phyloP scores from a whole-genome alignment of 2,113 vertebrate species.

The Coptodon rendalli region DNA sequence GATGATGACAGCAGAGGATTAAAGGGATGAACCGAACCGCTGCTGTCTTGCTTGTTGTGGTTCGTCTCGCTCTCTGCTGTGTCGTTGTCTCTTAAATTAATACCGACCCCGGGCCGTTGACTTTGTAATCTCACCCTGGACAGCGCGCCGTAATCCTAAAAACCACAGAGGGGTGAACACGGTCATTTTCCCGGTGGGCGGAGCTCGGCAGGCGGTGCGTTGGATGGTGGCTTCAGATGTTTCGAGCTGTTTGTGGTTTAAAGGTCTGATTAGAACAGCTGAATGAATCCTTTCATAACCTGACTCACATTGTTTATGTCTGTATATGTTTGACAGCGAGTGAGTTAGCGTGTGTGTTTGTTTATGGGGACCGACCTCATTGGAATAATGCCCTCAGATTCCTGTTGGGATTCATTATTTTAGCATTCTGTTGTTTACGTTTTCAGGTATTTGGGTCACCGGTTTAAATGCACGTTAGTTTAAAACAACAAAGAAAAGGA shows the following conservation, averaged over 20 bases:
- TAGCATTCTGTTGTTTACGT: neutral
- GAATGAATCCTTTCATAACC: neutral
- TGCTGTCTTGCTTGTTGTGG: neutral
- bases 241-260: neutral
- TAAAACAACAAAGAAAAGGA: neutral
- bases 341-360: neutral
- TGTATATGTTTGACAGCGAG: neutral
- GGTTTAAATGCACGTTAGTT: neutral
- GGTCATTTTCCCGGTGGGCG: neutral
- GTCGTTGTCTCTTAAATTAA: neutral
- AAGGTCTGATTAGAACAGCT: neutral
- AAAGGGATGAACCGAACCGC: neutral
- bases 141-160: neutral
- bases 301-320: neutral
- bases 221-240: neutral
- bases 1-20: neutral
- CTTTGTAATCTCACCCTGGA: constrained; percentile 11
- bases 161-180: neutral
- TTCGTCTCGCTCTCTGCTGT: neutral
- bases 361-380: neutral
- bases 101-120: neutral
- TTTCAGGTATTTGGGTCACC: neutral
- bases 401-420: neutral
- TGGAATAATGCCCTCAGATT: neutral
- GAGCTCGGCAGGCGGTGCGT: neutral